Evolutionary conservation across 2,888 invertebrate genomes (phyloP).

Genomic region (Spatulosminthurus flaviceps): DNA sequence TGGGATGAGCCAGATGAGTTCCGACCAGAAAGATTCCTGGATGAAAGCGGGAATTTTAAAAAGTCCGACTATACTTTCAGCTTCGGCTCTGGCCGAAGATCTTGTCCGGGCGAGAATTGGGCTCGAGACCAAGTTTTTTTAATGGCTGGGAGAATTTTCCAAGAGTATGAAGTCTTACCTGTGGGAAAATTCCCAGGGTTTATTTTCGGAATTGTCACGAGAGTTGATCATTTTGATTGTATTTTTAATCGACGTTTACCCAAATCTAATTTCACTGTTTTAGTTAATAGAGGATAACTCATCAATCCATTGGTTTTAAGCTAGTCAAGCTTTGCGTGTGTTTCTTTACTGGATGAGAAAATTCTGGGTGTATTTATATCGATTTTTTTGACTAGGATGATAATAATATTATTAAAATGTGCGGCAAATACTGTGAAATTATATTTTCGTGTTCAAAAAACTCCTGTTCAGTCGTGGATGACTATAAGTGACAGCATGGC

Average conservation of each 20-base stretch:
- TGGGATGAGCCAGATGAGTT: background rate
- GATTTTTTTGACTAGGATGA: too few species aligned
- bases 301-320: too few species aligned
- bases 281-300: too few species aligned
- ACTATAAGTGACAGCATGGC: too few species aligned
- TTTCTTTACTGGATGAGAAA: too few species aligned
- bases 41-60: background rate
- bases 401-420: too few species aligned
- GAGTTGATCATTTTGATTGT: background rate
- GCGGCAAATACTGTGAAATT: too few species aligned
- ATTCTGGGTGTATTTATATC: too few species aligned
- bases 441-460: too few species aligned
- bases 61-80: background rate
- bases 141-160: background rate
- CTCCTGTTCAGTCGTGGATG: too few species aligned
- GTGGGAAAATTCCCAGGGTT: background rate
- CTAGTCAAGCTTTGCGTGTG: too few species aligned
- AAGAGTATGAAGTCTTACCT: background rate
- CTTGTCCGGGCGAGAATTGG: background rate
- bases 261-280: too few species aligned
- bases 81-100: background rate
- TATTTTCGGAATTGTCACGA: background rate
- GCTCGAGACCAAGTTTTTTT: background rate
- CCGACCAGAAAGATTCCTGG: background rate
- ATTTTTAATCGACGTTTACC: background rate